Base-by-base conservation (phyloP, 2,888 invertebrate genomes). In the Drosophila cognata region DNA sequence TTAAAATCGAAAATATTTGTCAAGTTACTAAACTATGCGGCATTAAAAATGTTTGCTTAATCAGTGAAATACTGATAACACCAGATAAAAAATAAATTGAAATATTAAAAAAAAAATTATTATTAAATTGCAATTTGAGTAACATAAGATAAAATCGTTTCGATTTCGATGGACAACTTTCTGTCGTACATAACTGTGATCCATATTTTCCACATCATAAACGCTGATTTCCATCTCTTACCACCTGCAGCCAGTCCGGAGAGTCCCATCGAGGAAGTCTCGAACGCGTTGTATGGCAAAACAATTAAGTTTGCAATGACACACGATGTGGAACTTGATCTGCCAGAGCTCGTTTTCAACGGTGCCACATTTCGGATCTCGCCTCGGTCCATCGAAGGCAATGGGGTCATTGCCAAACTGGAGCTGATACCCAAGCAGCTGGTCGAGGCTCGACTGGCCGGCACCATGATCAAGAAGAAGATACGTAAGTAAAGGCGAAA, bases 231-330 rank as follows among this genome's bases (percentile, higher is more conserved):
- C 59, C 61, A 36, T 28, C 35, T 28, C 50, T 21, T 7, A 10
- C 48, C 25, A 10, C 48, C 25, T 10, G 65, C 71, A 72, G 80
- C 70, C 41, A 61, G 60, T 35, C 74, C 79, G 71, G 95, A 94
- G 92, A 94, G 95, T 28, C 96, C 96, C n/a, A 92, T 97, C 63
- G 96, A 96, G 93, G 96, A 96, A 93, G 95, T 97, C 21, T 96
- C 96, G 0, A 95, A 95, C 77, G 95, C 96, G 0, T 92, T 97
- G 0, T 95, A 96, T 85, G 95, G 95, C 52, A 96, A 96, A 91
- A 95, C 96, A 11, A 93, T 96, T 0, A 95, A 95, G 84, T 97
- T 97, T 88, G 93, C 97, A 31, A 95, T 96, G 92, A 96, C 96
- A 0, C 96, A 97, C 81, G 96, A 97, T 89, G 94, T 97, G 91